Evolutionary conservation across 37 sponge, comb jelly and placozoan species (phyloP).

Genomic region (Amphimedon queenslandica): DNA sequence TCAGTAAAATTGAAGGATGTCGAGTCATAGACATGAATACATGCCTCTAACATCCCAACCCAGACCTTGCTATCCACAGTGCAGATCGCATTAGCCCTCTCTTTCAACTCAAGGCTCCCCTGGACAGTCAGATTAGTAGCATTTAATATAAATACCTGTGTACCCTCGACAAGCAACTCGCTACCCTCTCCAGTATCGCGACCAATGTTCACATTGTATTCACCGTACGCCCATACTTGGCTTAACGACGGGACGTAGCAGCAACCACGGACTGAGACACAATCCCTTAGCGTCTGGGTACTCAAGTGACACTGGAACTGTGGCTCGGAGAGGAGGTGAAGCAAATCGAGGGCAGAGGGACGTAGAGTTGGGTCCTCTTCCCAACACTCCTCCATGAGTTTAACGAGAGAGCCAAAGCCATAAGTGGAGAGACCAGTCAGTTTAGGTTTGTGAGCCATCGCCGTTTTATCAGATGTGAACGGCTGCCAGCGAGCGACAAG

Average conservation of each 20-base stretch:
- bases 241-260: conserved; percentile 53
- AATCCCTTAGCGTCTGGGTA: conserved; percentile 54
- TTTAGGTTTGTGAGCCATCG: conserved; percentile 55
- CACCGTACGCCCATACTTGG: conserved; percentile 78
- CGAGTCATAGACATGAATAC: conserved; percentile 74
- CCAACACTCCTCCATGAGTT: conserved; percentile 76
- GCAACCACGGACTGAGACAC: conserved; percentile 61
- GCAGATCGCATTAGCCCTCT: conserved; percentile 49
- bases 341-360: conserved; percentile 29
- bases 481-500: conserved; percentile 72
- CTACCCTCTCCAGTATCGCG: conserved; percentile 10
- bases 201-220: conserved; percentile 18
- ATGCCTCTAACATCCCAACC: conserved; percentile 71
- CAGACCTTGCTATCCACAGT: conserved; percentile 70
- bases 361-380: conserved; percentile 46
- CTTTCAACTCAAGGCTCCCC: conserved; percentile 63
- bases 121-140: conserved; percentile 59
- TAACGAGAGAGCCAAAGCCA: conserved; percentile 47
- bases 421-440: conserved; percentile 31
- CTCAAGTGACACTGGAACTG: conserved; percentile 52
- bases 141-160: conserved; percentile 77
- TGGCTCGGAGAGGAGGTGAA: conserved; percentile 23
- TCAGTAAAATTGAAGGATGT: conserved; percentile 70
- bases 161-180: conserved; percentile 26
- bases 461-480: conserved; percentile 26